These are phyloP conservation scores for Pseudorhombus dupliciocellatus DNA, from an alignment of 2,113 vertebrate genomes.

Conservation along the genomic window DNA sequence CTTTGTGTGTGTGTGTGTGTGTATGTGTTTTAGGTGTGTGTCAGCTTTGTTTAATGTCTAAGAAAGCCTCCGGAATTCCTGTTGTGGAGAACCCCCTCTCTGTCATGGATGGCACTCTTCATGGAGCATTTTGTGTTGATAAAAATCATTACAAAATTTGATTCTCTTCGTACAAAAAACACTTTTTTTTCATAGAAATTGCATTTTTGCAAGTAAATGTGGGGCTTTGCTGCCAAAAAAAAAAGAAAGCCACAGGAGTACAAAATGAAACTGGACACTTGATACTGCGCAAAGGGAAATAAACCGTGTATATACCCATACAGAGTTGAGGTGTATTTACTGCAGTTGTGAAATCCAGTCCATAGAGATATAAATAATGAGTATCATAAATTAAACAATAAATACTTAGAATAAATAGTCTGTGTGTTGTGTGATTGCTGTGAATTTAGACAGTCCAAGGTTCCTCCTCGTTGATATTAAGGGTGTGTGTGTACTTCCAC, in stretches of 20 bases:
- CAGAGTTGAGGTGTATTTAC: constrained; percentile 52
- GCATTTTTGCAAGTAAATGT: constrained; percentile 98
- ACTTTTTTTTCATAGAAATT: constrained; percentile 95
- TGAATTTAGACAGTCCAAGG: constrained; percentile 61
- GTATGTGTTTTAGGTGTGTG: constrained; percentile 16
- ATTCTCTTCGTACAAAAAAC: constrained; percentile 95
- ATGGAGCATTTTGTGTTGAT: constrained; percentile 89
- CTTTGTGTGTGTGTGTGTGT: constrained; percentile 17
- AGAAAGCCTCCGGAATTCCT: constrained; percentile 33
- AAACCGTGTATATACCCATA: constrained; percentile 34
- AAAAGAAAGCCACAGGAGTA: constrained; percentile 78
- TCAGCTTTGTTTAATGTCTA: constrained; percentile 25
- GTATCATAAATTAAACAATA: constrained; percentile 78
- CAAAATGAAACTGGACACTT: constrained; percentile 65
- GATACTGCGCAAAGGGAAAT: constrained; percentile 51
- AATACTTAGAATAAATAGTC: constrained; percentile 82
- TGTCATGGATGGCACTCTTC: constrained; percentile 62
- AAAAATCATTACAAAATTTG: constrained; percentile 99
- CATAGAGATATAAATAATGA: constrained; percentile 76
- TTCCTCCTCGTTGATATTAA: constrained; percentile 47
- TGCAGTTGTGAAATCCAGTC: constrained; percentile 79
- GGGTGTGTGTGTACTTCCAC: constrained; percentile 43
- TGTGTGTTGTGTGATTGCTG: constrained; percentile 67
- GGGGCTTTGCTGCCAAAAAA: constrained; percentile 82
- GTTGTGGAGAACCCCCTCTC: constrained; percentile 28